These are phyloP conservation scores for Ephydatia muelleri DNA, from an alignment of 37 sponge, comb jelly and placozoan species.

Conservation along the genomic window DNA sequence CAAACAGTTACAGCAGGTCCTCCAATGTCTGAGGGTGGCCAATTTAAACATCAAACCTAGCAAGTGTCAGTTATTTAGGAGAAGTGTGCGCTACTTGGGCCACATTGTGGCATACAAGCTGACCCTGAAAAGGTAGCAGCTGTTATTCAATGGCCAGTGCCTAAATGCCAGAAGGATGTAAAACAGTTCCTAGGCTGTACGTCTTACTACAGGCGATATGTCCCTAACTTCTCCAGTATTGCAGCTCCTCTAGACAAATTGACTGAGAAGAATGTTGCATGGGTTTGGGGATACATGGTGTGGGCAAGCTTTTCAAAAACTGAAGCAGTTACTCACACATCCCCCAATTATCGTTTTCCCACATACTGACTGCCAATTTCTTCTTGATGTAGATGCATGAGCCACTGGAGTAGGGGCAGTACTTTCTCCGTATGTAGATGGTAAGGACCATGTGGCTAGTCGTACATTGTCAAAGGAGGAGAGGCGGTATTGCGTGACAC, in stretches of 20 bases:
- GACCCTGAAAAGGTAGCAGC: neutral
- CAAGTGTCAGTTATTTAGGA: conserved; percentile 20
- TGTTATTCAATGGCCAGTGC: no score
- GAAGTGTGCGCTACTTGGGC: conserved; percentile 13
- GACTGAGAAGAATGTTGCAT: neutral
- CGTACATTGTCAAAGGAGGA: conserved; percentile 12
- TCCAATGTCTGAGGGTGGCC: conserved; percentile 14
- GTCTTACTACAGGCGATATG: no score
- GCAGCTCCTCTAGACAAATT: no score
- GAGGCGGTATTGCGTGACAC: conserved; percentile 21
- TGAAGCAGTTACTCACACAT: conserved; percentile 7
- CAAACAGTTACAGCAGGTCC: neutral
- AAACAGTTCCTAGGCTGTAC: no score
- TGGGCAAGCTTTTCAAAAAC: conserved; percentile 8
- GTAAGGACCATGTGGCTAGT: conserved; percentile 12
- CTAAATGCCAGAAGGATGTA: no score
- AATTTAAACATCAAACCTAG: conserved; percentile 21
- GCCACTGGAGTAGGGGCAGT: neutral
- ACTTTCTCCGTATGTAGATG: neutral
- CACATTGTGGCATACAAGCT: conserved; percentile 1
- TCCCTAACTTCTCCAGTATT: no score
- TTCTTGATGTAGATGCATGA: conserved; percentile 7
- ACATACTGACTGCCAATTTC: conserved; percentile 7
- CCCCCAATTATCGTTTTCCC: conserved; percentile 39
- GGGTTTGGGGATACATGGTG: conserved; percentile 12